phyloP scores from a whole-genome alignment of 2,113 vertebrate genomes.

The Prionailurus viverrinus region DNA sequence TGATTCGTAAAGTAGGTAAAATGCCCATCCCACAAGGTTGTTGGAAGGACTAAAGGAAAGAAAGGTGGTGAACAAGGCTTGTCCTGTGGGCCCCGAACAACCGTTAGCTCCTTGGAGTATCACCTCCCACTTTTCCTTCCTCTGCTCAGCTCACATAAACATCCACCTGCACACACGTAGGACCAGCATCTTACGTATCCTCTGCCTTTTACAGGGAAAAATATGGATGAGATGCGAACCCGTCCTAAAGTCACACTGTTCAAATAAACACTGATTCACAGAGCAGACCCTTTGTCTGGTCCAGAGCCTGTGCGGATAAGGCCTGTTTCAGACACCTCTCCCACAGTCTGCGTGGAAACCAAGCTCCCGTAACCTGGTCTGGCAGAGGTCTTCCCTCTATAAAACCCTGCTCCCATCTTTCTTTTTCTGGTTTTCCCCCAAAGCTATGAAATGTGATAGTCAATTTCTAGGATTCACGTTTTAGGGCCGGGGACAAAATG shows the following conservation, averaged over 20 bases:
- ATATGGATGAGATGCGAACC: background rate
- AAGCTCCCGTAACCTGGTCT: background rate
- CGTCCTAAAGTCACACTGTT: background rate
- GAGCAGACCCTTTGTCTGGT: conserved; percentile 46
- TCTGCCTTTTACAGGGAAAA: background rate
- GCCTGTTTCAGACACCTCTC: background rate
- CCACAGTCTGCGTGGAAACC: background rate
- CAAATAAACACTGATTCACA: background rate
- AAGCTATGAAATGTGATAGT: conserved; percentile 36
- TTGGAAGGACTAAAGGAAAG: background rate
- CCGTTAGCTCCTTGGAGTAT: background rate
- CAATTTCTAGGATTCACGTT: background rate
- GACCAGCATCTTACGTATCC: background rate
- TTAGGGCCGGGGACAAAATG: background rate
- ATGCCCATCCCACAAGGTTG: background rate
- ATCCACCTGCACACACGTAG: too few species aligned
- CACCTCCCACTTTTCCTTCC: background rate
- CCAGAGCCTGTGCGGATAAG: background rate
- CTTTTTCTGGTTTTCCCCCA: background rate
- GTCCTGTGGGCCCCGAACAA: background rate
- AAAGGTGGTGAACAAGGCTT: background rate
- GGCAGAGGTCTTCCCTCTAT: conserved; percentile 43
- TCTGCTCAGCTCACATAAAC: background rate
- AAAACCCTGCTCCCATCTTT: conserved; percentile 19
- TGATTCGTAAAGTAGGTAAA: background rate